Conservation (phyloP, 2,113 vertebrate species). For the Paramisgurnus dabryanus region DNA sequence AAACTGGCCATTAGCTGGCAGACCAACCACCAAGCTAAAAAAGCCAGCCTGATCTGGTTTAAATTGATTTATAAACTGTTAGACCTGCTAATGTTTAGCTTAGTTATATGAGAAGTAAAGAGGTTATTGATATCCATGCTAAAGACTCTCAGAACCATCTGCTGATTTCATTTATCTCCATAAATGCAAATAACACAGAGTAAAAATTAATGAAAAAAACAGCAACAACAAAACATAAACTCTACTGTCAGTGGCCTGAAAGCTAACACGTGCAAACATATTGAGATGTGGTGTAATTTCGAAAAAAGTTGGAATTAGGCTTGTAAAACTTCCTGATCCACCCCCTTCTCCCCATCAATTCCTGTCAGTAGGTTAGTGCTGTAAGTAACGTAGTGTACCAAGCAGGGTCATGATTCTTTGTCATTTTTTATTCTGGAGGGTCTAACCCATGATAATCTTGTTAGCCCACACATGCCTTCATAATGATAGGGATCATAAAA, state of each 20-base stretch:
- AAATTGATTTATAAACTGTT: too few species aligned
- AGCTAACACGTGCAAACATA: too few species aligned
- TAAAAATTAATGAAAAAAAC: background rate
- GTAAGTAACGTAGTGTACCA: background rate
- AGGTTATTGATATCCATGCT: too few species aligned
- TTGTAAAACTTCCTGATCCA: background rate
- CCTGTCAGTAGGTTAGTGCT: background rate
- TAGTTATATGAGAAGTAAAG: too few species aligned
- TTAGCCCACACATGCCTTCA: background rate
- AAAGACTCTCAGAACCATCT: background rate
- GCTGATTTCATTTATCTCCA: conserved; percentile 11
- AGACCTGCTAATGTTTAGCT: too few species aligned
- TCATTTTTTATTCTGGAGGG: background rate
- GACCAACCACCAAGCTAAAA: too few species aligned
- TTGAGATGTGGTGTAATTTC: background rate
- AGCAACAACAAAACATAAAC: too few species aligned
- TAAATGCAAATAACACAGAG: background rate
- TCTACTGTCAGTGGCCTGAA: too few species aligned
- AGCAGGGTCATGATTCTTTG: too few species aligned
- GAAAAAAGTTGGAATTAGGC: background rate
- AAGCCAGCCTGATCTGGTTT: too few species aligned
- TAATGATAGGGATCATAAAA: conserved; percentile 15
- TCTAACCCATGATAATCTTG: conserved; percentile 16
- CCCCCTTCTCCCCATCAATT: background rate
- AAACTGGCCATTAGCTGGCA: too few species aligned